Evolutionary conservation across 2,113 vertebrate species (phyloP), one percentile per base, ranked within the genome.

Genomic region (Microtus oregoni): DNA sequence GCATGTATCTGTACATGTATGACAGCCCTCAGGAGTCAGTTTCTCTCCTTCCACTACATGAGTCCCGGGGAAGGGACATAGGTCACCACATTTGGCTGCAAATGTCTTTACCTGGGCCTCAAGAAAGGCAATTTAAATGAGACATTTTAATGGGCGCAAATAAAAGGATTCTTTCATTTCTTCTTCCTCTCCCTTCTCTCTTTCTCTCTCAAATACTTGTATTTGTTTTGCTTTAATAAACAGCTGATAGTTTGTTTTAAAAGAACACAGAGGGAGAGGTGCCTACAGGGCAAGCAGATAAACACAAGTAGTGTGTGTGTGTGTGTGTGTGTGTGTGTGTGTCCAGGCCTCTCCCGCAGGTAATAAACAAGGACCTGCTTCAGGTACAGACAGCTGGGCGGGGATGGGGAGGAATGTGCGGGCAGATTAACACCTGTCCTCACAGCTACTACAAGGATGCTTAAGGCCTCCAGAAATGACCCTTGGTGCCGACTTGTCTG

Each of bases 361-460:
- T 94, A 98, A 98, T 99, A 99, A 99, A 99, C 98, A 97, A 95
- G 98, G 98, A 24, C 98, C 96, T 86, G 88, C 98, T 99, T 98
- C 99, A 99, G 99, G 99, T 99, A 99, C 98, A 97, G 97, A 94
- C 97, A 89, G 93, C 41, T 86, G 83, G 98, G 97, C 98, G 98
- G 98, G 98, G 98, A 83, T 24, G 75, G 98, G 97, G 98, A 98
- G 98, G 99, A 99, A 99, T 98, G 99, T 98, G 98, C 97, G 94
- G 98, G 98, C 98, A 99, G 99, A 99, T 99, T 99, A 99, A 99
- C 99, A 99, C 99, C 99, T 99, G 99, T 99, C 98, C 99, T 98
- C 94, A 96, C 98, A 98, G 98, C 98, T 98, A 97, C 83, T 95
- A 97, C 47, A 28, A 98, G 98, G 99, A 98, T 96, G 98, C 98